These are phyloP conservation scores for Panorpa germanica DNA, from an alignment of 2,888 invertebrate species.

Conservation along the genomic window DNA sequence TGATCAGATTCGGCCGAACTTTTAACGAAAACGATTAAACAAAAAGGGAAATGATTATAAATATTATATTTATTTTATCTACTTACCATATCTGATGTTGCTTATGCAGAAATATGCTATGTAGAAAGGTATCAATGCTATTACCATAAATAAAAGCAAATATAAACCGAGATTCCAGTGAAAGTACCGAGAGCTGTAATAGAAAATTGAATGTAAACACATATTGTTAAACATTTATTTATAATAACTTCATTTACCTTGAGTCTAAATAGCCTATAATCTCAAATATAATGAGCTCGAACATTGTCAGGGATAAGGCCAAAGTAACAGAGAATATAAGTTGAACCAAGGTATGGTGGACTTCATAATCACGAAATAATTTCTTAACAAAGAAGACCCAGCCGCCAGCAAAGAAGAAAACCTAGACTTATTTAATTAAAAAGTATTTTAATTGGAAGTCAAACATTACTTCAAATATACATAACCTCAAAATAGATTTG, in stretches of 20 bases:
- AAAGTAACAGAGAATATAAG: slow-evolving; percentile 92
- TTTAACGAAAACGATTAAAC: slow-evolving; percentile 18
- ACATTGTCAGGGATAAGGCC: slow-evolving; percentile 95
- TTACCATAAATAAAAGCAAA: slow-evolving; percentile 79
- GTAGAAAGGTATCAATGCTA: slow-evolving; percentile 91
- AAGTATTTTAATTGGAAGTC: slow-evolving; percentile 1
- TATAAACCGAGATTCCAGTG: slow-evolving; percentile 93
- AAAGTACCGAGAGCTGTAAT: slow-evolving; percentile 68
- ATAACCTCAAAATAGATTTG: slow-evolving; percentile 3
- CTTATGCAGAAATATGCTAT: slow-evolving; percentile 88
- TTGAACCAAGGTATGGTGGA: slow-evolving; percentile 85
- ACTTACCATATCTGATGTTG: slow-evolving; percentile 68
- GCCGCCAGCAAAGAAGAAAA: slow-evolving; percentile 87
- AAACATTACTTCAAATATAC: slow-evolving; percentile 1
- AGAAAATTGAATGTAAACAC: neutral
- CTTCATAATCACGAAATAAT: slow-evolving; percentile 93
- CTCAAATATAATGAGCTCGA: slow-evolving; percentile 98
- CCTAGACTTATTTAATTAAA: slow-evolving; percentile 31
- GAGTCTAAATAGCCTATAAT: slow-evolving; percentile 85
- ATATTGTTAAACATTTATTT: slow-evolving; percentile 17
- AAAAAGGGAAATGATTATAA: slow-evolving; percentile 1
- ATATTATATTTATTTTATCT: slow-evolving; percentile 6
- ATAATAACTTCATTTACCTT: slow-evolving; percentile 37
- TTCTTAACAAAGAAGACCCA: slow-evolving; percentile 98
- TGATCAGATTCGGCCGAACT: slow-evolving; percentile 60